phyloP scores from a whole-genome alignment of 2,888 invertebrate species.

The Crepidodera aurea region DNA sequence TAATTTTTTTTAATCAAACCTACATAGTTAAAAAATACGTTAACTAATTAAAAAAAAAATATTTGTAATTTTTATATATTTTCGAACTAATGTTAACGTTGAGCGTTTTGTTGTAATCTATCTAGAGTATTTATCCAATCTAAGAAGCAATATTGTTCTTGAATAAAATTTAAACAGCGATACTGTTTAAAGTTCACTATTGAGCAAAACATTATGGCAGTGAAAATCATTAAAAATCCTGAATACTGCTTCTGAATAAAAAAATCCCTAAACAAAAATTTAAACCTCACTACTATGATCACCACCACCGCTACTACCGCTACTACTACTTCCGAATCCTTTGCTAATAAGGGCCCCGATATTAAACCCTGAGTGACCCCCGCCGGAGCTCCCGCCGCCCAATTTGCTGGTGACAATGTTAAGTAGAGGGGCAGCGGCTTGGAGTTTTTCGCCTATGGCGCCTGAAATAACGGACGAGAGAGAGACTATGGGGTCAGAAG shows the following conservation, averaged over 20 bases:
- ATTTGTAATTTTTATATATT: too few relatives aligned
- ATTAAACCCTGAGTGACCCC: slow-evolving; percentile 66
- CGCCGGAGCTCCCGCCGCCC: slow-evolving; percentile 62
- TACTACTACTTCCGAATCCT: slow-evolving; percentile 42
- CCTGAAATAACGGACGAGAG: slow-evolving; percentile 73
- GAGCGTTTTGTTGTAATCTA: slow-evolving; percentile 12
- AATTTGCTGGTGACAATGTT: slow-evolving; percentile 74
- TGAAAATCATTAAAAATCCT: slow-evolving; percentile 4
- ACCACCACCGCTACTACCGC: slow-evolving; percentile 22
- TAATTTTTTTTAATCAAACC: too few relatives aligned
- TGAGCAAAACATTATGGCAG: slow-evolving; percentile 34
- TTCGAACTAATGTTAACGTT: too few relatives aligned
- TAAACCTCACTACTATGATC: background rate
- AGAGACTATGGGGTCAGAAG: slow-evolving; percentile 62
- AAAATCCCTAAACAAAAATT: background rate
- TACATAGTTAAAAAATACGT: too few relatives aligned
- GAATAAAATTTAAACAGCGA: slow-evolving; percentile 5
- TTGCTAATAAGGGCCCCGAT: slow-evolving; percentile 65
- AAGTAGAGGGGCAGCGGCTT: slow-evolving; percentile 65
- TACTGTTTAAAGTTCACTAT: slow-evolving; percentile 3
- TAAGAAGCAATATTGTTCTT: background rate
- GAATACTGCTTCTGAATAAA: slow-evolving; percentile 4
- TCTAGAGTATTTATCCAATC: background rate
- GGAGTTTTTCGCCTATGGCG: slow-evolving; percentile 72
- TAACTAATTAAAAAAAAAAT: too few relatives aligned